These are phyloP conservation scores for Sebastes fasciatus DNA, from an alignment of 2,113 vertebrate species.

Conservation along the genomic window DNA sequence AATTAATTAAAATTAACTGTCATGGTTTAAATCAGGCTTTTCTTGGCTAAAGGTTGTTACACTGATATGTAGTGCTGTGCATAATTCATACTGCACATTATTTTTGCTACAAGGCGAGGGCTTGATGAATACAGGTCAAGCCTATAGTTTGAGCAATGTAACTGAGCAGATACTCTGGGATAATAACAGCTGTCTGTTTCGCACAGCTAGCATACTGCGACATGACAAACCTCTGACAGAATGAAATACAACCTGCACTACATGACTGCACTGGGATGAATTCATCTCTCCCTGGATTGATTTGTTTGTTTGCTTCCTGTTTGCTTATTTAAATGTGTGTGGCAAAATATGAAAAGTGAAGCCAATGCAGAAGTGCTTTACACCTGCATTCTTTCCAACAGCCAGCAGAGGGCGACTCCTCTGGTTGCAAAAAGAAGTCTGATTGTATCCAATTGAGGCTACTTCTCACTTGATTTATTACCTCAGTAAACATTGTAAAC, in stretches of 20 bases:
- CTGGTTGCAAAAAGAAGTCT: too few relatives aligned
- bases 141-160: slow-evolving; percentile 25
- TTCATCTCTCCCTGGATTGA: slow-evolving; percentile 37
- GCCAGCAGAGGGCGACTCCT: too few relatives aligned
- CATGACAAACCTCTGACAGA: slow-evolving; percentile 18
- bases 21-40: slow-evolving; percentile 24
- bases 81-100: slow-evolving; percentile 57
- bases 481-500: too few relatives aligned
- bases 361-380: too few relatives aligned
- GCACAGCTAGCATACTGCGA: slow-evolving; percentile 2
- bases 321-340: slow-evolving; percentile 21
- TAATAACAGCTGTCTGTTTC: slow-evolving; percentile 14
- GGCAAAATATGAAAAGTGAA: too few relatives aligned
- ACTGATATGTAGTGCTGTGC: slow-evolving; percentile 25
- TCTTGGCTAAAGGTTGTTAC: slow-evolving; percentile 1
- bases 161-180: slow-evolving; percentile 16
- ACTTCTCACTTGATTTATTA: too few relatives aligned
- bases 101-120: slow-evolving; percentile 40
- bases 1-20: neutral
- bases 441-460: too few relatives aligned
- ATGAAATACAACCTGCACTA: slow-evolving; percentile 20
- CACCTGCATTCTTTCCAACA: too few relatives aligned
- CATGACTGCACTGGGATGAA: slow-evolving; percentile 28
- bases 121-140: slow-evolving; percentile 45
- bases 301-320: slow-evolving; percentile 33